These are phyloP conservation scores for Grammomys dolichurus DNA, from an alignment of 2,113 vertebrate genomes.

Conservation along the genomic window DNA sequence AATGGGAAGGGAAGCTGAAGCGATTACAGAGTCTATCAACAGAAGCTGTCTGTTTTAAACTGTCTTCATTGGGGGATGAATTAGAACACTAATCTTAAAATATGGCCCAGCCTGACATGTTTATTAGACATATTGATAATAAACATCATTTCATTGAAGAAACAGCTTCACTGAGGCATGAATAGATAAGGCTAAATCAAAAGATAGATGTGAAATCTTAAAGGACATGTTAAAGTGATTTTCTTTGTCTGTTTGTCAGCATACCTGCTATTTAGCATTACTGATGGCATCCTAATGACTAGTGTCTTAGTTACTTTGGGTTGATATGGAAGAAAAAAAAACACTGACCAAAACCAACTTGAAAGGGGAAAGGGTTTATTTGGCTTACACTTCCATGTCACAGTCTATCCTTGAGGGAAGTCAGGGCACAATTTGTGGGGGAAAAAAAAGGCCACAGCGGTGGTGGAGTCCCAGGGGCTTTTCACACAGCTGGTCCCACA, in stretches of 20 bases:
- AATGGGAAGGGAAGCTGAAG: neutral
- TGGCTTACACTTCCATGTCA: neutral
- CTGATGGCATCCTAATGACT: too few relatives aligned
- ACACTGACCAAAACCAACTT: neutral
- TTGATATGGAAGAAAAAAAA: neutral
- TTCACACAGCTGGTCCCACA: too few relatives aligned
- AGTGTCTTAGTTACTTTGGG: neutral
- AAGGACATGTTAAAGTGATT: neutral
- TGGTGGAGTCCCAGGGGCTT: too few relatives aligned
- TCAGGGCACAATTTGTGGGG: neutral
- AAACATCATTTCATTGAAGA: neutral
- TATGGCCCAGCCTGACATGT: neutral
- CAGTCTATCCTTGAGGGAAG: neutral
- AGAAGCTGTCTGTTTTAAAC: neutral
- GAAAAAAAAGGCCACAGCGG: too few relatives aligned
- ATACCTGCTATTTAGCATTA: neutral
- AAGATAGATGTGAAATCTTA: neutral
- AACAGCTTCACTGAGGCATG: neutral
- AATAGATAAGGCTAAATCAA: neutral
- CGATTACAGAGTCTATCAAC: neutral
- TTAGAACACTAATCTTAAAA: neutral
- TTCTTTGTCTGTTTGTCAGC: neutral
- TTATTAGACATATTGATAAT: neutral
- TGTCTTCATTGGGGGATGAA: too few relatives aligned
- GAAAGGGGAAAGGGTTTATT: neutral